phyloP scores from a whole-genome alignment of 1,140 invertebrate species.

The Pachypeltis micranthus region DNA sequence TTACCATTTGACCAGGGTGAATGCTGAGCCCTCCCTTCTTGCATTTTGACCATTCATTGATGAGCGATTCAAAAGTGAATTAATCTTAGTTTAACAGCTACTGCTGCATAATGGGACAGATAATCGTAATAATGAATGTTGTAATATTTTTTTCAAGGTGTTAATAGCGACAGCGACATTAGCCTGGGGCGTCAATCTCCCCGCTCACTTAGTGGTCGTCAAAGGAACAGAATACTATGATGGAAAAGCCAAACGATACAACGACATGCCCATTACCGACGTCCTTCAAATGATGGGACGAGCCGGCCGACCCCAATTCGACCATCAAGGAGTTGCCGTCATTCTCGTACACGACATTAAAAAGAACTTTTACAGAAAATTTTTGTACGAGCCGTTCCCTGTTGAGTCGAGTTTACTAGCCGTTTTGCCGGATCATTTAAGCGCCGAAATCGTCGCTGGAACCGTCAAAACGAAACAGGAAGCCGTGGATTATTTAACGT shows the following conservation, averaged over 20 bases:
- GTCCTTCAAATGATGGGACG: constrained; percentile 99
- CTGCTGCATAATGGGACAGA: too few relatives aligned
- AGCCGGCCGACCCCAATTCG: constrained; percentile 92
- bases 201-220: constrained; percentile 76
- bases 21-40: too few relatives aligned
- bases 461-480: constrained; percentile 88
- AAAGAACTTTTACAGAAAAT: constrained; percentile 99
- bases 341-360: constrained; percentile 96
- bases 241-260: constrained; percentile 89
- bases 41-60: too few relatives aligned
- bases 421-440: constrained; percentile 91
- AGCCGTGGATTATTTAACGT: constrained; percentile 92
- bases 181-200: constrained; percentile 98
- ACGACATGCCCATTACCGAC: constrained; percentile 99
- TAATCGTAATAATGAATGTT: too few relatives aligned
- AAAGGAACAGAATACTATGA: constrained; percentile 97
- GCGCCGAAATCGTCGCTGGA: constrained; percentile 78
- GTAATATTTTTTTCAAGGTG: constrained; percentile 48
- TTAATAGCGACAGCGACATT: constrained; percentile 93
- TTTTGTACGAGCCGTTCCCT: constrained; percentile 97
- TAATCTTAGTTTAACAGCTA: too few relatives aligned
- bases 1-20: too few relatives aligned
- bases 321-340: constrained; percentile 88
- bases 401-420: constrained; percentile 89
- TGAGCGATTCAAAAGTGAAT: too few relatives aligned